phyloP scores from a whole-genome alignment of 2,888 invertebrate genomes.

The Cabera pusaria region DNA sequence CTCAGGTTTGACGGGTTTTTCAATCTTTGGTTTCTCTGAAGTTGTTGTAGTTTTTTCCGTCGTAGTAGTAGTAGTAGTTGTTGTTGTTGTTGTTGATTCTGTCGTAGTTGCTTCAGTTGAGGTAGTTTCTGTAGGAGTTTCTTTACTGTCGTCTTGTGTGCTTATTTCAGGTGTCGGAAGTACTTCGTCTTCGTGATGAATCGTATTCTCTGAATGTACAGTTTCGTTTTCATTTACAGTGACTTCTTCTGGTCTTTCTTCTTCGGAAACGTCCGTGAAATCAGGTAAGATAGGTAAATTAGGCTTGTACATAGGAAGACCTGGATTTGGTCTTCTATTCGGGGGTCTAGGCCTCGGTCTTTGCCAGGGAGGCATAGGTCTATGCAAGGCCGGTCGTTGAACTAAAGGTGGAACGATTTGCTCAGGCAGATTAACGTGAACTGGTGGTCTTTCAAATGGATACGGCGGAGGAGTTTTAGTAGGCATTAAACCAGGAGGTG shows the following conservation, averaged over 20 bases:
- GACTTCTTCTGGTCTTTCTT: conserved; percentile 22
- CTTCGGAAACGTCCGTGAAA: conserved; percentile 39
- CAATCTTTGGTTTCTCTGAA: conserved; percentile 36
- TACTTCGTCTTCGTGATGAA: conserved; percentile 54
- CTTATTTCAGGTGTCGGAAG: conserved; percentile 44
- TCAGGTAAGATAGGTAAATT: conserved; percentile 72
- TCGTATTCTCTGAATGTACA: conserved; percentile 61
- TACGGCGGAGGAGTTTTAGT: conserved; percentile 86
- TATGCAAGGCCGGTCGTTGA: conserved; percentile 82
- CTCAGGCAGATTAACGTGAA: conserved; percentile 88
- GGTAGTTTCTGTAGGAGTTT: conserved; percentile 42
- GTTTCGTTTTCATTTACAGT: conserved; percentile 64
- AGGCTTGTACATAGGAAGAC: conserved; percentile 85
- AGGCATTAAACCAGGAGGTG: conserved; percentile 70
- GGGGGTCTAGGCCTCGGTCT: conserved; percentile 84
- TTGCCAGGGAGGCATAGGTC: conserved; percentile 87
- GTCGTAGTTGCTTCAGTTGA: conserved; percentile 40
- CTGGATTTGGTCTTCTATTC: conserved; percentile 78
- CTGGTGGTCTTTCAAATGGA: conserved; percentile 89
- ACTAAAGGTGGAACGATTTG: conserved; percentile 86
- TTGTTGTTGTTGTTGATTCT: conserved; percentile 36
- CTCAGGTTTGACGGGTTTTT: conserved; percentile 51
- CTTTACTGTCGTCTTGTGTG: conserved; percentile 42
- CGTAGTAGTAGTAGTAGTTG: conserved; percentile 16
- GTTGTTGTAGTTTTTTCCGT: conserved; percentile 35